These are phyloP conservation scores for Galemys pyrenaicus DNA, from an alignment of 2,113 vertebrate species.

Conservation along the genomic window DNA sequence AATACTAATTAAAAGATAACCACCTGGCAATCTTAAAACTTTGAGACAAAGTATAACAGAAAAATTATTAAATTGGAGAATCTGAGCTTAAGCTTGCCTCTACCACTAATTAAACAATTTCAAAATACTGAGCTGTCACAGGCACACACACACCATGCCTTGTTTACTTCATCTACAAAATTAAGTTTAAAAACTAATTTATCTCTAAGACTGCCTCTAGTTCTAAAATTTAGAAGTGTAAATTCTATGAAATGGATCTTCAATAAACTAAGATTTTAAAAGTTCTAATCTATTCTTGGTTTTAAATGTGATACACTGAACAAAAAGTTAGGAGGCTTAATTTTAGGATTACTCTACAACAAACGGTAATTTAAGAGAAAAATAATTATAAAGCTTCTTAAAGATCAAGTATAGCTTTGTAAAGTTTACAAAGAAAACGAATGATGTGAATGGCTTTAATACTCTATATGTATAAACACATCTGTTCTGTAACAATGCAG, in stretches of 20 bases:
- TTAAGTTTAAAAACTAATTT: not conserved
- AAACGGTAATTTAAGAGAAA: constrained; percentile 26
- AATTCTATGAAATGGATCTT: constrained; percentile 7
- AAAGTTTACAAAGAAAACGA: constrained; percentile 38
- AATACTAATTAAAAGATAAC: constrained; percentile 31
- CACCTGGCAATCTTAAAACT: constrained; percentile 36
- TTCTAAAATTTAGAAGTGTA: constrained; percentile 38
- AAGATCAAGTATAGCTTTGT: constrained; percentile 30
- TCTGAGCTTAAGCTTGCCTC: constrained; percentile 25
- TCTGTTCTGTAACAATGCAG: constrained; percentile 20
- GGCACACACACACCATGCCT: not conserved
- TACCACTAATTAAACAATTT: not conserved
- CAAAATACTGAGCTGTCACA: not conserved
- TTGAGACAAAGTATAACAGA: not conserved
- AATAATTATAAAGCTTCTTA: not conserved
- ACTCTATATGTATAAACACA: constrained; percentile 1
- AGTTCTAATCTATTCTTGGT: not conserved
- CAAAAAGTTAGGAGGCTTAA: not conserved
- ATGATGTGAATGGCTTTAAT: constrained; percentile 13
- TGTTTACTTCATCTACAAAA: constrained; percentile 48
- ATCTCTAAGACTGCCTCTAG: constrained; percentile 6
- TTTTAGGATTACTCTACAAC: not conserved
- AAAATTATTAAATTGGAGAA: constrained; percentile 29
- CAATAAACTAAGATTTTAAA: constrained; percentile 32
- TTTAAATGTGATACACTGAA: constrained; percentile 14